A percentile compares a stretch with the other conserved stretches of the same genome.
Conservation (phyloP, 2,888 invertebrate species). For the Campopleginae sp. region DNA sequence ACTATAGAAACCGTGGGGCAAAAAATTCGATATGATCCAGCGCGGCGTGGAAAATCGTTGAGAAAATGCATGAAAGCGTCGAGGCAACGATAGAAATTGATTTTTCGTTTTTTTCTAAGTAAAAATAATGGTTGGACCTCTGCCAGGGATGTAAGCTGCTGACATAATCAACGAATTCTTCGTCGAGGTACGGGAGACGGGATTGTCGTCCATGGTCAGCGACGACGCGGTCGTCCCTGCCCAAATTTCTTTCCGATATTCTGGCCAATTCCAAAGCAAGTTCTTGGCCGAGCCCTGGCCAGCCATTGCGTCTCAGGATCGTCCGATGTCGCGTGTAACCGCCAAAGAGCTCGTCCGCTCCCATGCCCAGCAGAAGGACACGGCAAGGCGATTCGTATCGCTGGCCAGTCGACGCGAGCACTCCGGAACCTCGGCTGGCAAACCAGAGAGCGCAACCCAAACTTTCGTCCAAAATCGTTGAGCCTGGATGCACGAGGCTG, state of each 20-base stretch:
- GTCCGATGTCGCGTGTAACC: constrained; percentile 96
- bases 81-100: no score
- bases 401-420: constrained; percentile 74
- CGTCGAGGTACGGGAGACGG: constrained; percentile 92
- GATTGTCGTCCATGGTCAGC: constrained; percentile 94
- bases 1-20: no score
- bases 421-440: constrained; percentile 91
- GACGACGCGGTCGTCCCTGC: constrained; percentile 97
- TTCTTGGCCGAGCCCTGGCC: constrained; percentile 86
- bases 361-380: constrained; percentile 94
- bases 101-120: no score
- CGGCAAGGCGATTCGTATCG: constrained; percentile 87
- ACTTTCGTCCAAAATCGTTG: constrained; percentile 97
- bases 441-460: constrained; percentile 99
- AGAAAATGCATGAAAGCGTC: no score
- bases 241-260: constrained; percentile 95
- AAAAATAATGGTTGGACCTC: constrained; percentile 84
- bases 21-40: no score
- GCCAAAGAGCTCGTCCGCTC: constrained; percentile 98
- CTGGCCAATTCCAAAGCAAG: constrained; percentile 91
- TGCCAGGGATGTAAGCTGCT: constrained; percentile 88
- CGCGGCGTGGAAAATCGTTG: no score
- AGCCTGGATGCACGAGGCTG: constrained; percentile 93
- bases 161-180: constrained; percentile 88
- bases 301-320: constrained; percentile 87